These are phyloP conservation scores for Paedocypris micromegethes DNA, from an alignment of 2,797 vertebrate species.

Conservation along the genomic window DNA sequence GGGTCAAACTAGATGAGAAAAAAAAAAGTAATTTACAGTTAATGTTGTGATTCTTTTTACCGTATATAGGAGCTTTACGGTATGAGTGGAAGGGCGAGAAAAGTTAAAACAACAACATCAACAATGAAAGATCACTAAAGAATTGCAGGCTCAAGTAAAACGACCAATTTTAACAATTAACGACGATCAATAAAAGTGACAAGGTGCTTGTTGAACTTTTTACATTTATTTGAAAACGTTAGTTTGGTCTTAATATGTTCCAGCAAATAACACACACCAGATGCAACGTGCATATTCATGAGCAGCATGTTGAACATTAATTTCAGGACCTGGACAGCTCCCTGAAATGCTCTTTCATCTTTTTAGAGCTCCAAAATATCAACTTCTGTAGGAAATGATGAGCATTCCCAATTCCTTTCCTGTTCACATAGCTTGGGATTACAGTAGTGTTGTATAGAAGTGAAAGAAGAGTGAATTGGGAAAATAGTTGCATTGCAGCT, in stretches of 20 bases:
- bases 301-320: not conserved
- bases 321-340: conserved; percentile 60
- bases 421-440: conserved; percentile 13
- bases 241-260: not conserved
- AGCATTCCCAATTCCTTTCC: conserved; percentile 6
- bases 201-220: too few species aligned
- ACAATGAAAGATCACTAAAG: conserved; percentile 8
- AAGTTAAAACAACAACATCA: conserved; percentile 6
- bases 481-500: conserved; percentile 66
- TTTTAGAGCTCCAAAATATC: not conserved
- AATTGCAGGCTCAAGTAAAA: too few species aligned
- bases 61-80: not conserved
- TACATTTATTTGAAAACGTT: too few species aligned
- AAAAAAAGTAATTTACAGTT: conserved; percentile 44
- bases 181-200: too few species aligned
- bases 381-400: conserved; percentile 1
- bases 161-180: too few species aligned
- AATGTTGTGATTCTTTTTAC: conserved; percentile 32
- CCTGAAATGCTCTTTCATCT: conserved; percentile 17
- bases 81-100: not conserved
- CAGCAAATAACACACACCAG: not conserved
- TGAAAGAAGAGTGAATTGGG: conserved; percentile 36
- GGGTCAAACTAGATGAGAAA: conserved; percentile 41
- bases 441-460: conserved; percentile 16
- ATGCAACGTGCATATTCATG: too few species aligned